Conservation (phyloP, 2,888 invertebrate genomes). For the Eupithecia dodoneata region DNA sequence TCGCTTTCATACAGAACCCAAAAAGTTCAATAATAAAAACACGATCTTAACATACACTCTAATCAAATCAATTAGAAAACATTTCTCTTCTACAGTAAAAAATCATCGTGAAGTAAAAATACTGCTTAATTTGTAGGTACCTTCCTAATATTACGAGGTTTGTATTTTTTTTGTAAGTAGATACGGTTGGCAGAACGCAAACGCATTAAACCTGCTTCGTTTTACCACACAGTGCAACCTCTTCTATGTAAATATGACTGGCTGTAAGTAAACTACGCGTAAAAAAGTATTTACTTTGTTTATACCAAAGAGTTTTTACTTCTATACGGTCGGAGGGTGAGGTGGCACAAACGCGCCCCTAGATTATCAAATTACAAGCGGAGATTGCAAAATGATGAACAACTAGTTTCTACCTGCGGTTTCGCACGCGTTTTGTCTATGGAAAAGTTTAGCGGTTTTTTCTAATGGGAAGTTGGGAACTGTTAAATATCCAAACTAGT, state of each 20-base stretch:
- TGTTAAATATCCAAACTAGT: no score
- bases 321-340: constrained; percentile 42
- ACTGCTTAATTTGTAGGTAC: not conserved
- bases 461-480: no score
- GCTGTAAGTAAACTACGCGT: not conserved
- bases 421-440: no score
- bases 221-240: constrained; percentile 22
- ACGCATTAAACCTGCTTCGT: constrained; percentile 19
- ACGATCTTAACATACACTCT: not conserved
- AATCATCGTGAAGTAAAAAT: not conserved
- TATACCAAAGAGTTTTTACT: constrained; percentile 17
- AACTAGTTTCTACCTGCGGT: constrained; percentile 6
- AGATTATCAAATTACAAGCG: constrained; percentile 49
- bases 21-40: not conserved
- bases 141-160: not conserved
- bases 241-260: not conserved
- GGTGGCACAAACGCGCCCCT: constrained; percentile 41
- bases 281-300: not conserved
- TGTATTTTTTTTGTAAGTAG: no score
- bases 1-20: not conserved
- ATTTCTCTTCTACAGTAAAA: not conserved
- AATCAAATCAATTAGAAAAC: not conserved
- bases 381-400: constrained; percentile 52
- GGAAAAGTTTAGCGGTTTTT: not conserved
- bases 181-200: not conserved